Percentiles rank a stretch among this genome's conserved stretches.
These are phyloP conservation scores for Diglossa cyanea DNA, from an alignment of 2,797 vertebrate genomes.

Conservation along the genomic window DNA sequence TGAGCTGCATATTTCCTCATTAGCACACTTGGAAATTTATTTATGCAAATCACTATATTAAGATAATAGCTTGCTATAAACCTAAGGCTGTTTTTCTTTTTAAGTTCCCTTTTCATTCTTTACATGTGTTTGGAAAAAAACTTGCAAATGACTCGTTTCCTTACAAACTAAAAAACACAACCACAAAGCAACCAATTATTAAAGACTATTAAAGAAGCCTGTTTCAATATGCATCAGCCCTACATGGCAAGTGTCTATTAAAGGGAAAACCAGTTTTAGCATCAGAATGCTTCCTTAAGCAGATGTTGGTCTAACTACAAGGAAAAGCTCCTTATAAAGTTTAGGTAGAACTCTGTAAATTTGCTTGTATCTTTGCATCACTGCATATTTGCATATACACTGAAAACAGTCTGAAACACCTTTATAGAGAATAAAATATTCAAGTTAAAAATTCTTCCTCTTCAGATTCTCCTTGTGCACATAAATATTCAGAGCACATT, in stretches of 20 bases:
- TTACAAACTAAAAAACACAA: neutral
- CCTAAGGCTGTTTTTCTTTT: neutral
- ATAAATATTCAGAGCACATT: neutral
- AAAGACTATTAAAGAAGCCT: neutral
- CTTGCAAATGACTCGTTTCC: neutral
- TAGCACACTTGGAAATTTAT: neutral
- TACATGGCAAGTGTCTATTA: neutral
- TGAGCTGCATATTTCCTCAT: neutral
- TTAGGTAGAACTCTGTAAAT: neutral
- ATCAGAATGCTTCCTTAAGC: neutral
- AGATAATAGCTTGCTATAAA: conserved; percentile 3
- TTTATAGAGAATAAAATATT: neutral
- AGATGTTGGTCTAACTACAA: neutral
- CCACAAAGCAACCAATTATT: neutral
- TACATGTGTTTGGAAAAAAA: neutral
- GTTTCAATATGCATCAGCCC: neutral
- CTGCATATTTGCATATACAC: neutral
- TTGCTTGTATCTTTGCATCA: neutral
- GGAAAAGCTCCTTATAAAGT: neutral
- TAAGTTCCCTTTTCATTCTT: neutral
- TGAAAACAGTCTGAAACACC: neutral
- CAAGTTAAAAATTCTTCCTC: neutral
- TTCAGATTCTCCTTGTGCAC: neutral
- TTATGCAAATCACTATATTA: neutral
- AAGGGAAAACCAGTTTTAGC: neutral